Conservation (phyloP, 2,113 vertebrate species). For the Rhombomys opimus region DNA sequence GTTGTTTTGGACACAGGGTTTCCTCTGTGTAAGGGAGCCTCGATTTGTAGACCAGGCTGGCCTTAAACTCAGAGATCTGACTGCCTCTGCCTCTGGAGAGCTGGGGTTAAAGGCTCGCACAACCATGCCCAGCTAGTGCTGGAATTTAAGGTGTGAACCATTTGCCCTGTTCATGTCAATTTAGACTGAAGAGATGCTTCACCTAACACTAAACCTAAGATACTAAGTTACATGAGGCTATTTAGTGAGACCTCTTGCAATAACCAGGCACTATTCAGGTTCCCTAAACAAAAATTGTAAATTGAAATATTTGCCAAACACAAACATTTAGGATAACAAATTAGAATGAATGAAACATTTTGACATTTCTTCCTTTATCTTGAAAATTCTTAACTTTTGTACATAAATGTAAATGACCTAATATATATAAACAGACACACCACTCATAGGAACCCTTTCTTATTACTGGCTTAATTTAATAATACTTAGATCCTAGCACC, state of each 20-base stretch:
- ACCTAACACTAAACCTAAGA: background rate
- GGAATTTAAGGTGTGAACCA: background rate
- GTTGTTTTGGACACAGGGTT: too few relatives aligned
- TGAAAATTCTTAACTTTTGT: constrained; percentile 11
- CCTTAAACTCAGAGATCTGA: too few relatives aligned
- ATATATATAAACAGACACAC: background rate
- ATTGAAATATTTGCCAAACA: background rate
- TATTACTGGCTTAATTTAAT: constrained; percentile 26
- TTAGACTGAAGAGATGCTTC: background rate
- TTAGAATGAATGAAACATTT: background rate
- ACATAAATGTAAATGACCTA: background rate
- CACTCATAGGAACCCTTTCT: background rate
- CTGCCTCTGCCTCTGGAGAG: too few relatives aligned
- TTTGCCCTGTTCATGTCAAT: background rate
- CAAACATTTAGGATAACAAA: background rate
- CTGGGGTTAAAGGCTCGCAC: too few relatives aligned
- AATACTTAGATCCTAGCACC: constrained; percentile 11
- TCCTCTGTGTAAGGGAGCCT: too few relatives aligned
- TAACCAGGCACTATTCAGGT: background rate
- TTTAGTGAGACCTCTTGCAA: background rate
- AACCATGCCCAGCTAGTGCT: background rate
- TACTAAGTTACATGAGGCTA: background rate
- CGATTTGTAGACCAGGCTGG: too few relatives aligned
- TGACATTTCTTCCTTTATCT: constrained; percentile 11
- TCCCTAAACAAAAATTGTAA: background rate